A percentile compares a stretch with the other conserved stretches of the same genome.
Conservation (phyloP, 2,888 invertebrate species). For the Perdita meconis region DNA sequence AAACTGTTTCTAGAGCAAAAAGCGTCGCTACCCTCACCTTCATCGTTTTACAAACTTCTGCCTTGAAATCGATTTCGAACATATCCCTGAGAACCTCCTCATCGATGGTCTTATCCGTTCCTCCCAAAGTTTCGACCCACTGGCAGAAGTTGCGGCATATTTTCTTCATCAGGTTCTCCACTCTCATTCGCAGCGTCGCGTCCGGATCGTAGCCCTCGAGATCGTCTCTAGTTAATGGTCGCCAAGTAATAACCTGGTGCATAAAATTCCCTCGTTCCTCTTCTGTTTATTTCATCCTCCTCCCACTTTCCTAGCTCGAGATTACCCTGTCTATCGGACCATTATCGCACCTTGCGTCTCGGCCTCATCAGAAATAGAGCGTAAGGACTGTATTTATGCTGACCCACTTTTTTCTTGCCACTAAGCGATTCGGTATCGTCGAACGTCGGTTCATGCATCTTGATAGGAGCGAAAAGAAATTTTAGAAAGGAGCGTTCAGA, state of each 20-base stretch:
- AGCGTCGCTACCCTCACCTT: slow-evolving; percentile 68
- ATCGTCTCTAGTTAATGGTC: slow-evolving; percentile 74
- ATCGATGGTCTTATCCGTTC: slow-evolving; percentile 84
- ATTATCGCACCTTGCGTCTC: slow-evolving; percentile 75
- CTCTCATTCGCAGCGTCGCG: slow-evolving; percentile 77
- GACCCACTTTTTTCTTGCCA: slow-evolving; percentile 32
- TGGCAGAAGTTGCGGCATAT: slow-evolving; percentile 86
- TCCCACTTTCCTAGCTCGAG: not conserved
- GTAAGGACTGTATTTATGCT: slow-evolving; percentile 76
- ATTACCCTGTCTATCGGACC: slow-evolving; percentile 17
- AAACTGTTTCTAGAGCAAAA: not conserved
- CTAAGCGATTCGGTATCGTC: slow-evolving; percentile 37
- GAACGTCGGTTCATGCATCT: slow-evolving; percentile 78
- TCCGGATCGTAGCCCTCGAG: slow-evolving; percentile 80
- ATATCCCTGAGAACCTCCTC: slow-evolving; percentile 86
- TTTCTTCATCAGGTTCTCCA: slow-evolving; percentile 73
- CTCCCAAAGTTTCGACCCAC: slow-evolving; percentile 86
- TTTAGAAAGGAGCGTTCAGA: slow-evolving; percentile 32
- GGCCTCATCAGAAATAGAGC: slow-evolving; percentile 77
- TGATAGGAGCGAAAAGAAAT: too few species aligned
- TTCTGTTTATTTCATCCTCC: not conserved
- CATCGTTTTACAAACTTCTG: slow-evolving; percentile 78
- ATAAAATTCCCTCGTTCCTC: not conserved
- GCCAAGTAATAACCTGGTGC: slow-evolving; percentile 78
- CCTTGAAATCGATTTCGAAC: slow-evolving; percentile 85